Conservation (phyloP, 2,888 invertebrate species). For the Platycnemis pennipes region DNA sequence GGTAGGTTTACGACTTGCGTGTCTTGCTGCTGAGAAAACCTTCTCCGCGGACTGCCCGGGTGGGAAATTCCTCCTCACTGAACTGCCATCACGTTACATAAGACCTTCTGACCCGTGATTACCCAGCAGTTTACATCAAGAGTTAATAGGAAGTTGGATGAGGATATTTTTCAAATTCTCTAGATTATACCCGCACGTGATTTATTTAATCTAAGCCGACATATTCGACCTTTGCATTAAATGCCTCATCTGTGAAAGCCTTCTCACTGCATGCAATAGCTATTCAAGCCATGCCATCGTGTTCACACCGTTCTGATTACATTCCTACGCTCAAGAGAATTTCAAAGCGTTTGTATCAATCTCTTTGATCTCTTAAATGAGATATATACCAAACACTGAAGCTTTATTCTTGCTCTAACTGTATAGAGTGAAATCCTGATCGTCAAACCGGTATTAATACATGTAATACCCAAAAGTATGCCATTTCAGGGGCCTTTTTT, state of each 20-base stretch:
- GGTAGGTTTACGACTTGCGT: background rate
- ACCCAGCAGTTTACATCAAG: background rate
- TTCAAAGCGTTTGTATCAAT: no score
- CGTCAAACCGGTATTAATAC: no score
- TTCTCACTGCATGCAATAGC: background rate
- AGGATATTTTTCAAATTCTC: background rate
- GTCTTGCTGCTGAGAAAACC: background rate
- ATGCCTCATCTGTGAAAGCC: background rate
- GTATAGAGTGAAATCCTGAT: no score
- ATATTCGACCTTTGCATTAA: background rate
- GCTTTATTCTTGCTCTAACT: no score
- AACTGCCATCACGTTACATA: slow-evolving; percentile 1
- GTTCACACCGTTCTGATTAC: no score
- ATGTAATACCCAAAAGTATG: no score
- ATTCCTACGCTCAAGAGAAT: no score
- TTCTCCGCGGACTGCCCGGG: background rate
- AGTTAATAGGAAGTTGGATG: background rate
- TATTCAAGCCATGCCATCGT: no score
- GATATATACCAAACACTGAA: no score
- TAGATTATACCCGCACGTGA: background rate
- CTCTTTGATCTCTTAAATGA: no score
- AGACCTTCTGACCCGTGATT: slow-evolving; percentile 8
- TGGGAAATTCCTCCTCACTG: background rate
- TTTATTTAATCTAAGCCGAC: background rate
- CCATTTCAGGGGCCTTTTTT: no score